A percentile compares a stretch with the other conserved stretches of the same genome.
Conservation (phyloP, 1,140 invertebrate genomes). For the Stegodyphus mimosarum region DNA sequence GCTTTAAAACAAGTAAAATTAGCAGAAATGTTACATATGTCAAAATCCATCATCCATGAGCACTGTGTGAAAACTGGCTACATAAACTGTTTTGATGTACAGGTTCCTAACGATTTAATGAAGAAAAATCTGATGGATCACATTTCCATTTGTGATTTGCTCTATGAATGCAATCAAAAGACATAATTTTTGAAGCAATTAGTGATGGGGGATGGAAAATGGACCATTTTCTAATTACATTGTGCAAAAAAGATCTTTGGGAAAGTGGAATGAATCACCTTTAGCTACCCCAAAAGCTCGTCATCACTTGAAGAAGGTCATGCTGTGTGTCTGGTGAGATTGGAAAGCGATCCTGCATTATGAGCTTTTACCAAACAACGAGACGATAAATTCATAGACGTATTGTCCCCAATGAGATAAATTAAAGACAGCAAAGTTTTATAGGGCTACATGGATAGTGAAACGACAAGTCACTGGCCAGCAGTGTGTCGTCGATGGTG, state of each 20-base stretch:
- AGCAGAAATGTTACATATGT: conserved; percentile 18
- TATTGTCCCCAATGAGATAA: conserved; percentile 30
- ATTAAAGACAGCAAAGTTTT: conserved; percentile 13
- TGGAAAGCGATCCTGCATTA: conserved; percentile 35
- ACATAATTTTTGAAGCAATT: conserved; percentile 11
- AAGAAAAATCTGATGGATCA: conserved; percentile 1
- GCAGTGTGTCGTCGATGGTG: too few relatives aligned
- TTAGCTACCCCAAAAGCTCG: conserved; percentile 14
- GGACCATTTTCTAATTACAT: neutral
- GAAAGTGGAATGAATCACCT: conserved; percentile 18
- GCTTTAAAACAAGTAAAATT: neutral
- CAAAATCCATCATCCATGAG: conserved; percentile 8
- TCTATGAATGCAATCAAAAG: conserved; percentile 8
- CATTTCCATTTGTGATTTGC: conserved; percentile 25
- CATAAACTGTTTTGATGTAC: conserved; percentile 20
- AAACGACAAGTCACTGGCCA: too few relatives aligned
- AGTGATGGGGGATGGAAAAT: neutral
- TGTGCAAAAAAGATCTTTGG: neutral
- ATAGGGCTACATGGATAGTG: too few relatives aligned
- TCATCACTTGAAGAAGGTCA: conserved; percentile 6
- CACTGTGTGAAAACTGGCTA: neutral
- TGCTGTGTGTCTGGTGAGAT: conserved; percentile 22
- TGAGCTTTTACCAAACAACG: conserved; percentile 39
- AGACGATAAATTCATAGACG: conserved; percentile 47
- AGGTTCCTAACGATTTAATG: neutral